Evolutionary conservation across 2,113 vertebrate species (phyloP).

Genomic region (Bagarius yarrelli): DNA sequence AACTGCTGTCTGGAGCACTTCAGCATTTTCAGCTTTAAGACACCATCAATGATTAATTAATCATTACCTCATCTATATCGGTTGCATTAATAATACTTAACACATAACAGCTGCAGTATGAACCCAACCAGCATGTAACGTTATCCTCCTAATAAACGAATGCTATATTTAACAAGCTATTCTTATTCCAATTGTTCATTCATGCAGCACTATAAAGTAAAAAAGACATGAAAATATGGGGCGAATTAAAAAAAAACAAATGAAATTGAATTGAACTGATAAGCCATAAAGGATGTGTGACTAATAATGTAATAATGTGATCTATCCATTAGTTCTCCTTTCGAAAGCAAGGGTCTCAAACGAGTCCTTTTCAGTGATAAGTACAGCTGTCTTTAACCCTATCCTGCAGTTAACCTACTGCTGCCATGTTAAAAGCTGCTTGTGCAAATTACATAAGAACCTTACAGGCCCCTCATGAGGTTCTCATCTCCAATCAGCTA

Average conservation of each 20-base stretch:
- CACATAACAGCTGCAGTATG: not conserved
- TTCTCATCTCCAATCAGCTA: constrained; percentile 53
- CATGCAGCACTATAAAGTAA: constrained; percentile 57
- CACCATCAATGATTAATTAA: not conserved
- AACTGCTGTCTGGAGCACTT: too few species aligned
- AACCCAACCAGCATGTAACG: not conserved
- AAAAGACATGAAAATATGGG: constrained; percentile 47
- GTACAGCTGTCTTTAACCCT: constrained; percentile 52
- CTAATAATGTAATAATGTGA: constrained; percentile 60
- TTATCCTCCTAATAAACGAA: not conserved
- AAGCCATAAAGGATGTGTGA: constrained; percentile 59
- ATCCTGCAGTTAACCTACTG: constrained; percentile 57
- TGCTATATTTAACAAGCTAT: not conserved
- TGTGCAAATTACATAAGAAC: constrained; percentile 63
- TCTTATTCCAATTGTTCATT: constrained; percentile 59
- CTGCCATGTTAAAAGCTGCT: constrained; percentile 62
- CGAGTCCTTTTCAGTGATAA: constrained; percentile 63
- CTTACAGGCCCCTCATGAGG: constrained; percentile 59
- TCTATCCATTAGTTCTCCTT: constrained; percentile 63
- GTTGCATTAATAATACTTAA: not conserved
- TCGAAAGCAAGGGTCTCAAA: constrained; percentile 60
- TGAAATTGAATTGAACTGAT: too few species aligned
- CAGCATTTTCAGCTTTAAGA: not conserved
- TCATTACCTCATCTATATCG: not conserved
- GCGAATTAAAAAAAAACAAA: too few species aligned